phyloP scores from a whole-genome alignment of 2,888 invertebrate species.

The Allophyes oxyacanthae region DNA sequence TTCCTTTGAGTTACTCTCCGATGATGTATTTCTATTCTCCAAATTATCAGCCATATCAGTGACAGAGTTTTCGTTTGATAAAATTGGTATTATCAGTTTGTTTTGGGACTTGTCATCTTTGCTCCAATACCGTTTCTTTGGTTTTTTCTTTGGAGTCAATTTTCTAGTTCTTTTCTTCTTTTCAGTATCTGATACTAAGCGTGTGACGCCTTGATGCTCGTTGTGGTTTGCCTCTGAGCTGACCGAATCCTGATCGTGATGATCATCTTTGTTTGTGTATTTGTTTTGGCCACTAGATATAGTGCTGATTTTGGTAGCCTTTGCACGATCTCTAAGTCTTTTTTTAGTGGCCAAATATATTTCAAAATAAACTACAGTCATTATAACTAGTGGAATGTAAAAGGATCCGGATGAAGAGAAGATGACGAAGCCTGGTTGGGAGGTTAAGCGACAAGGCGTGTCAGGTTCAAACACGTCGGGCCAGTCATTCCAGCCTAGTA shows the following conservation, averaged over 20 bases:
- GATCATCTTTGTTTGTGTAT: slow-evolving; percentile 84
- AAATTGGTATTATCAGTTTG: slow-evolving; percentile 83
- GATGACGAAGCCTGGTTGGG: slow-evolving; percentile 96
- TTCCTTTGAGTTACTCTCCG: slow-evolving; percentile 86
- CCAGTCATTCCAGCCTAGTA: slow-evolving; percentile 99
- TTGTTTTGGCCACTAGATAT: slow-evolving; percentile 87
- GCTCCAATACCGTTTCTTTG: slow-evolving; percentile 88
- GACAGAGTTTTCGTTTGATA: slow-evolving; percentile 84
- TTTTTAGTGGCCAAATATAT: slow-evolving; percentile 98
- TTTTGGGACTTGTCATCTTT: slow-evolving; percentile 84
- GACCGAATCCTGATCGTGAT: slow-evolving; percentile 93
- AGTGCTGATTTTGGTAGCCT: slow-evolving; percentile 94
- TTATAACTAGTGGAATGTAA: slow-evolving; percentile 97
- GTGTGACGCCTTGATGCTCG: slow-evolving; percentile 87
- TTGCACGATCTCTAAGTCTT: slow-evolving; percentile 94
- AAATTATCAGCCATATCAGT: slow-evolving; percentile 79
- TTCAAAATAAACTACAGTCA: slow-evolving; percentile 98
- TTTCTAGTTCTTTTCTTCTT: slow-evolving; percentile 79
- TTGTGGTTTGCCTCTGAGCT: slow-evolving; percentile 95
- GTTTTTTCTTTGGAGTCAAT: slow-evolving; percentile 84
- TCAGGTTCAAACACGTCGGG: slow-evolving; percentile 94
- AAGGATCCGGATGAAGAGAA: slow-evolving; percentile 98
- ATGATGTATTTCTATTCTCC: slow-evolving; percentile 82
- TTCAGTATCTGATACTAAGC: slow-evolving; percentile 76
- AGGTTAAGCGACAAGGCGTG: slow-evolving; percentile 95